phyloP scores from a whole-genome alignment of 1,140 invertebrate genomes.

The Notospermus geniculatus region DNA sequence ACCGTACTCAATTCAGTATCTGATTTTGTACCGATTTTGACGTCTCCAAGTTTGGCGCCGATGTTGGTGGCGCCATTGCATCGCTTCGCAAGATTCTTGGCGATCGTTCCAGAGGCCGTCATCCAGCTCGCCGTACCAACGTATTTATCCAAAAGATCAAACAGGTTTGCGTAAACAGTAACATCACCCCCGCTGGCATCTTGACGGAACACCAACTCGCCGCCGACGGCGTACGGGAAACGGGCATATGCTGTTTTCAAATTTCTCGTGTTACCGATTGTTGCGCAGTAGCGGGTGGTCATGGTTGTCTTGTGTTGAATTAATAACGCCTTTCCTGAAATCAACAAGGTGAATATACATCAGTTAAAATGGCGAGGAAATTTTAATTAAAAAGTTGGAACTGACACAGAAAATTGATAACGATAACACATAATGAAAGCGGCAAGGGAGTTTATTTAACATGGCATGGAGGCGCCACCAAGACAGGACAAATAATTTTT shows the following conservation, averaged over 20 bases:
- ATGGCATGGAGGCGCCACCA: too few relatives aligned
- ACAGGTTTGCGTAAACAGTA: constrained; percentile 71
- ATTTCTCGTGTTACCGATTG: background rate
- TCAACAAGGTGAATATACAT: too few relatives aligned
- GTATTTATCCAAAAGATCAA: constrained; percentile 43
- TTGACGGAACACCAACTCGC: constrained; percentile 73
- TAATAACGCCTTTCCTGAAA: too few relatives aligned
- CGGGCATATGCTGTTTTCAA: constrained; percentile 79
- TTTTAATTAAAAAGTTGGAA: too few relatives aligned
- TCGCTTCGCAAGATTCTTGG: constrained; percentile 38
- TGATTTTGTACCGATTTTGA: constrained; percentile 50
- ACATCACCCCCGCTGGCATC: constrained; percentile 58
- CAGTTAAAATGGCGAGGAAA: too few relatives aligned
- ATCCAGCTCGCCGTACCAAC: background rate
- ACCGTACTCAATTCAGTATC: constrained; percentile 69
- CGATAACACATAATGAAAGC: too few relatives aligned
- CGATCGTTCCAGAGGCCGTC: too few relatives aligned
- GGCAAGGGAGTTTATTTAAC: too few relatives aligned
- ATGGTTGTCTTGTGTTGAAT: too few relatives aligned
- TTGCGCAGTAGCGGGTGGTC: too few relatives aligned
- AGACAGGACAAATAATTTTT: too few relatives aligned
- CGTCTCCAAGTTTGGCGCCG: constrained; percentile 63
- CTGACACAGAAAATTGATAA: too few relatives aligned
- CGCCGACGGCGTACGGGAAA: constrained; percentile 74
- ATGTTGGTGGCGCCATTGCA: background rate